phyloP scores from a whole-genome alignment of 2,797 vertebrate genomes.

The Vespertilio murinus region DNA sequence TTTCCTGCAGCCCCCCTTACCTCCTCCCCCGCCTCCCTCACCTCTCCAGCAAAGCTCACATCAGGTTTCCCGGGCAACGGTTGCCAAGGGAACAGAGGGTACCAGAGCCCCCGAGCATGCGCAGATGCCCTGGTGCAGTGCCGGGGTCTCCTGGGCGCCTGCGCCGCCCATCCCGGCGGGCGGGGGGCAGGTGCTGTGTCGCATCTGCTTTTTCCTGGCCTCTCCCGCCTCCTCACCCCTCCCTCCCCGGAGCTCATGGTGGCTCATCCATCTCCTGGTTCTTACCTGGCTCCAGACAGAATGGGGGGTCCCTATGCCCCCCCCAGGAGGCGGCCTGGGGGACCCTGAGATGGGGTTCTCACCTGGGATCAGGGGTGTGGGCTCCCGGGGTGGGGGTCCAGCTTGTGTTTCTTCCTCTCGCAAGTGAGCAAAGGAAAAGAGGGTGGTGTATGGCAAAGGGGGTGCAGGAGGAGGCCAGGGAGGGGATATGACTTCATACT shows the following conservation, averaged over 20 bases:
- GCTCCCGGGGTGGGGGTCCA: no score
- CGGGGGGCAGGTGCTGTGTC: neutral
- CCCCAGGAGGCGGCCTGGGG: neutral
- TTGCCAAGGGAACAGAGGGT: neutral
- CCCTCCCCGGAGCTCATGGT: neutral
- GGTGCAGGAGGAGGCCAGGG: neutral
- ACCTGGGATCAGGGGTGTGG: neutral
- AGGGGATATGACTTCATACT: neutral
- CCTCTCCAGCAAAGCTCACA: neutral
- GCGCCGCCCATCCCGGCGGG: neutral
- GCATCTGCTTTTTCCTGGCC: neutral
- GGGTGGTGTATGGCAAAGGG: neutral
- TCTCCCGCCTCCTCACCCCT: neutral
- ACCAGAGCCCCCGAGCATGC: neutral
- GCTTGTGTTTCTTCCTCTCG: neutral
- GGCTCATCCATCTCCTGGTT: constrained; percentile 26
- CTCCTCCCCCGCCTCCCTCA: neutral
- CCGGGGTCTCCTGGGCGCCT: neutral
- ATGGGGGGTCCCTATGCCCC: neutral
- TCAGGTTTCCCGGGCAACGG: neutral
- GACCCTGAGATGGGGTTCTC: neutral
- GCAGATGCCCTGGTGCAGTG: neutral
- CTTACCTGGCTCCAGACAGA: neutral
- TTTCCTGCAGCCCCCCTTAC: neutral
- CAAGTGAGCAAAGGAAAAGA: neutral